Evolutionary conservation across 2,888 invertebrate species (phyloP).

Genomic region (Macrophya alboannulata): DNA sequence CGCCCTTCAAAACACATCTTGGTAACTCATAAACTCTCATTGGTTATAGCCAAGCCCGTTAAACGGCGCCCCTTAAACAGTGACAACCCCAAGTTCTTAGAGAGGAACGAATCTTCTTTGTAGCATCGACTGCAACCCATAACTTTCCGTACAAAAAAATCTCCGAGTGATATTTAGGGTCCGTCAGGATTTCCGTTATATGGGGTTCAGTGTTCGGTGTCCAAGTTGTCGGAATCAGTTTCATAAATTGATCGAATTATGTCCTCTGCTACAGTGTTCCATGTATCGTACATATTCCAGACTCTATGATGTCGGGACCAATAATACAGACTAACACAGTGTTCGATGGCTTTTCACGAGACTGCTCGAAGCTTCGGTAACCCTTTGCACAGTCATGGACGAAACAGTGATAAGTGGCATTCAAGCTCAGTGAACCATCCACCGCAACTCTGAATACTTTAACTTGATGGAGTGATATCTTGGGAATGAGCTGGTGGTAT

Average conservation of each 20-base stretch:
- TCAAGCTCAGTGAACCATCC: neutral
- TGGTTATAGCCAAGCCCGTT: conserved; percentile 37
- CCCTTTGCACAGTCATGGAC: neutral
- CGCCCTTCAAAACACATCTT: conserved; percentile 46
- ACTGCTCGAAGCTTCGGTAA: neutral
- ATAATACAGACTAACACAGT: conserved; percentile 22
- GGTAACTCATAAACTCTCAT: conserved; percentile 43
- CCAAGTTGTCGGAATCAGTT: neutral
- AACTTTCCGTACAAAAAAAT: neutral
- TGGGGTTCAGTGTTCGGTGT: neutral
- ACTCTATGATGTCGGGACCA: neutral
- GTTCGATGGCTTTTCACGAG: conserved; percentile 18
- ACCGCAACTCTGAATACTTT: neutral
- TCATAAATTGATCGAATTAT: neutral
- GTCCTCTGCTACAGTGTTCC: neutral
- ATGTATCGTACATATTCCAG: neutral
- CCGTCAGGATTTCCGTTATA: neutral
- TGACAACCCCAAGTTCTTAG: conserved; percentile 18
- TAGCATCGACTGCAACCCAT: conserved; percentile 24
- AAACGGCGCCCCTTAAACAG: conserved; percentile 33
- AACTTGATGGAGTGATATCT: conserved; percentile 1
- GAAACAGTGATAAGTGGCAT: conserved; percentile 23
- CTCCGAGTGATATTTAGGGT: neutral
- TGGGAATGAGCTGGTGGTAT: neutral
- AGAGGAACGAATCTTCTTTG: conserved; percentile 37